These are phyloP conservation scores for Phaenicophaeus curvirostris DNA, from an alignment of 2,797 vertebrate species.

Conservation along the genomic window DNA sequence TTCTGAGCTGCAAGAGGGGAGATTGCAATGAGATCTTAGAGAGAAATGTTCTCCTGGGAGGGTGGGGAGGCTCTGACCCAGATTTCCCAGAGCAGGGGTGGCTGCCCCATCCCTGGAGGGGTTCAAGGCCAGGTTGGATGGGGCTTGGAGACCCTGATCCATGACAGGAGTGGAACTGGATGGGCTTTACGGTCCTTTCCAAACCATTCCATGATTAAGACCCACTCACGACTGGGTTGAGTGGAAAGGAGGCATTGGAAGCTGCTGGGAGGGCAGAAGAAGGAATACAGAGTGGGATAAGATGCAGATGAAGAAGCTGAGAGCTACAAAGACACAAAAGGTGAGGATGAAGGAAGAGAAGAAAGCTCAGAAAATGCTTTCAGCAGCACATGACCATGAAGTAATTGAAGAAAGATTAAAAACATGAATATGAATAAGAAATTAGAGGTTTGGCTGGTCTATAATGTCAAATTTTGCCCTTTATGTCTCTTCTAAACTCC, in stretches of 20 bases:
- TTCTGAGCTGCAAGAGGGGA: too few species aligned
- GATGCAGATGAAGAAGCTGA: not conserved
- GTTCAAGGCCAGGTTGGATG: too few species aligned
- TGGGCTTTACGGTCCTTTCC: too few species aligned
- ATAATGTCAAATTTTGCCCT: not conserved
- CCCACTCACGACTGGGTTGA: not conserved
- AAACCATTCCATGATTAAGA: not conserved
- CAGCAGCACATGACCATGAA: not conserved
- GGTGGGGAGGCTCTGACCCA: too few species aligned
- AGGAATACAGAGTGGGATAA: not conserved
- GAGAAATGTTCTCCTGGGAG: too few species aligned
- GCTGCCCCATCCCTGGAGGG: too few species aligned
- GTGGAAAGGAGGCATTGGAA: not conserved
- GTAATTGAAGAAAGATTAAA: not conserved
- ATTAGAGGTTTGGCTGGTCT: not conserved
- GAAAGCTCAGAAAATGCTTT: not conserved
- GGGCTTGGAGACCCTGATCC: too few species aligned
- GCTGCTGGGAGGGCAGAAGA: not conserved
- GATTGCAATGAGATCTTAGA: too few species aligned
- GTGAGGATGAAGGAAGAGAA: not conserved
- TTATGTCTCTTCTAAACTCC: not conserved
- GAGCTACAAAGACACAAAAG: not conserved
- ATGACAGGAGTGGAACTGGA: too few species aligned
- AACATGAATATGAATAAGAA: too few species aligned
- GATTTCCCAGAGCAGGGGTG: too few species aligned